These are phyloP conservation scores for Oryzias sinensis DNA, from an alignment of 2,797 vertebrate species.

Conservation along the genomic window DNA sequence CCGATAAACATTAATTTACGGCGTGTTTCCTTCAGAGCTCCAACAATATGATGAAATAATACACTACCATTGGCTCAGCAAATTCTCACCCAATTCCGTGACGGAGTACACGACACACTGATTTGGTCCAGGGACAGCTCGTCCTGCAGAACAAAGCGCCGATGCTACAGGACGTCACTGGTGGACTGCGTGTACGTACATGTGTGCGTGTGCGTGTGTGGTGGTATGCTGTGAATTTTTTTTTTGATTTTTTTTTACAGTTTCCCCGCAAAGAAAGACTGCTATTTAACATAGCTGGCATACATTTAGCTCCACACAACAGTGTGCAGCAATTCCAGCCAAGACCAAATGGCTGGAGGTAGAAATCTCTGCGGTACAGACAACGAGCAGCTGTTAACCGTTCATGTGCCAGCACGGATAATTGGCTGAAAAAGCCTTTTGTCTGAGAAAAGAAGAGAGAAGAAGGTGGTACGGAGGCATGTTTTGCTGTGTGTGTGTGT, in stretches of 20 bases:
- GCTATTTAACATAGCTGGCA: conserved; percentile 54
- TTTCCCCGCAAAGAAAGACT: conserved; percentile 46
- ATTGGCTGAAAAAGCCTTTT: conserved; percentile 73
- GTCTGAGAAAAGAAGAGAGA: conserved; percentile 52
- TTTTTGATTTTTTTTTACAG: conserved; percentile 9
- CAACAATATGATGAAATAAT: too few relatives aligned
- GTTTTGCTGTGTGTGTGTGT: conserved; percentile 44
- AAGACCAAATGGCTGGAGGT: conserved; percentile 68
- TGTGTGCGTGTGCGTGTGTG: conserved; percentile 15
- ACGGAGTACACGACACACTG: conserved; percentile 5
- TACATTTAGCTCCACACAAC: conserved; percentile 47
- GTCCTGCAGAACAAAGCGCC: conserved; percentile 7
- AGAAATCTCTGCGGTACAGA: conserved; percentile 69
- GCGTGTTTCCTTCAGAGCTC: too few relatives aligned
- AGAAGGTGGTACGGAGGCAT: conserved; percentile 60
- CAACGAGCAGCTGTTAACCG: conserved; percentile 70
- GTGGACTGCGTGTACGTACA: background rate
- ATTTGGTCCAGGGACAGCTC: conserved; percentile 1
- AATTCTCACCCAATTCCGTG: background rate
- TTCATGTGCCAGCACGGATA: conserved; percentile 57
- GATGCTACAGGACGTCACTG: conserved; percentile 17
- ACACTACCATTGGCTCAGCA: too few relatives aligned
- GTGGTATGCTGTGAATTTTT: conserved; percentile 3
- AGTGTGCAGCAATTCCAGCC: conserved; percentile 60
- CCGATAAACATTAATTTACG: too few relatives aligned